phyloP scores from a whole-genome alignment of 2,888 invertebrate genomes.

The Beris chalybata region DNA sequence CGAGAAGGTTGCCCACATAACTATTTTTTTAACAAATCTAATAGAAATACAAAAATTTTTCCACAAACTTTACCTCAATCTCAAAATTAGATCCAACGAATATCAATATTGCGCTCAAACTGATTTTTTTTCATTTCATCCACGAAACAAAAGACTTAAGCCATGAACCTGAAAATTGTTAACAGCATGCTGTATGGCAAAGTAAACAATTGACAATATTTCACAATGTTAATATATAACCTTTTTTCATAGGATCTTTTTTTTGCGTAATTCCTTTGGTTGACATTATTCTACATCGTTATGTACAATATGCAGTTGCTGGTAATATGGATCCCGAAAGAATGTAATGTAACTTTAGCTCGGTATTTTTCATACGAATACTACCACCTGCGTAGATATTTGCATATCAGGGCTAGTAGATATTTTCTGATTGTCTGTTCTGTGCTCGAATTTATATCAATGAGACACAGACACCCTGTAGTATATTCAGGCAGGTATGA shows the following conservation, averaged over 20 bases:
- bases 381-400: conserved; percentile 13
- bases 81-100: no score
- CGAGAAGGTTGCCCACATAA: no score
- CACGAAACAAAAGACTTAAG: conserved; percentile 1
- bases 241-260: background rate
- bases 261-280: background rate
- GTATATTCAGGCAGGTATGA: no score
- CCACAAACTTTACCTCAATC: no score
- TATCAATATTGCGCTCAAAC: no score
- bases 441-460: no score
- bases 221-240: background rate
- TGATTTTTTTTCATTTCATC: no score
- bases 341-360: background rate
- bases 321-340: background rate
- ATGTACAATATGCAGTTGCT: background rate
- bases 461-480: no score
- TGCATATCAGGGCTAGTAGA: conserved; percentile 7
- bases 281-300: no score
- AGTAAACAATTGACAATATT: conserved; percentile 1
- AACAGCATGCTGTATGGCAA: background rate
- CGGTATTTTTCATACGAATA: background rate
- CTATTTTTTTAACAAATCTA: no score
- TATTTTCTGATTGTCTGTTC: background rate
- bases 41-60: no score
- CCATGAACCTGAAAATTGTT: background rate